These are phyloP conservation scores for Ochropacha duplaris DNA, from an alignment of 2,888 invertebrate genomes.

Conservation along the genomic window DNA sequence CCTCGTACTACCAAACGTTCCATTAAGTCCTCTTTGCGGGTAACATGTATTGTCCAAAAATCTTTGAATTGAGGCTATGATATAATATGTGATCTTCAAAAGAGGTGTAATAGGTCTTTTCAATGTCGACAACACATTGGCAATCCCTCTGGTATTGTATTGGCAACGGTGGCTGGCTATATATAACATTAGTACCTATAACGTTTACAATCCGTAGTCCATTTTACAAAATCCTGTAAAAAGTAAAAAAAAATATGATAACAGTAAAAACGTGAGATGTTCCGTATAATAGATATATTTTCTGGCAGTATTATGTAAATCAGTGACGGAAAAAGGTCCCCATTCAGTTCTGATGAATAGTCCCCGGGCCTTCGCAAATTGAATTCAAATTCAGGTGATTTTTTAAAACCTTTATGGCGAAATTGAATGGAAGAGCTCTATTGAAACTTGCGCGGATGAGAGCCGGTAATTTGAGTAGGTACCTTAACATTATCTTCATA, in stretches of 20 bases:
- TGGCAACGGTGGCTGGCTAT: too few species aligned
- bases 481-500: too few species aligned
- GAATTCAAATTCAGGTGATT: constrained; percentile 26
- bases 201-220: not conserved
- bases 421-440: constrained; percentile 11
- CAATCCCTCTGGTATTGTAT: too few species aligned
- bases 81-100: too few species aligned
- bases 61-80: too few species aligned
- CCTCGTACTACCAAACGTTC: too few species aligned
- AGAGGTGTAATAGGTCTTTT: too few species aligned
- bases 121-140: too few species aligned
- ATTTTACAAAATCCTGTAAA: not conserved
- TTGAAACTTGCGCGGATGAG: not conserved
- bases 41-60: too few species aligned
- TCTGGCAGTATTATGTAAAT: constrained; percentile 4
- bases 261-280: not conserved
- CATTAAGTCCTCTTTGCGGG: too few species aligned
- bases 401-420: constrained; percentile 23
- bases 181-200: too few species aligned
- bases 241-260: not conserved
- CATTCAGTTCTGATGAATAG: constrained; percentile 6
- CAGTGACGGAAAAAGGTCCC: constrained; percentile 7
- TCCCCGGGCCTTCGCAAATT: constrained; percentile 14
- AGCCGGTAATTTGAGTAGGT: not conserved
- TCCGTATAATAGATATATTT: not conserved